Conservation (phyloP, 2,113 vertebrate species). For the Otocyon megalotis region DNA sequence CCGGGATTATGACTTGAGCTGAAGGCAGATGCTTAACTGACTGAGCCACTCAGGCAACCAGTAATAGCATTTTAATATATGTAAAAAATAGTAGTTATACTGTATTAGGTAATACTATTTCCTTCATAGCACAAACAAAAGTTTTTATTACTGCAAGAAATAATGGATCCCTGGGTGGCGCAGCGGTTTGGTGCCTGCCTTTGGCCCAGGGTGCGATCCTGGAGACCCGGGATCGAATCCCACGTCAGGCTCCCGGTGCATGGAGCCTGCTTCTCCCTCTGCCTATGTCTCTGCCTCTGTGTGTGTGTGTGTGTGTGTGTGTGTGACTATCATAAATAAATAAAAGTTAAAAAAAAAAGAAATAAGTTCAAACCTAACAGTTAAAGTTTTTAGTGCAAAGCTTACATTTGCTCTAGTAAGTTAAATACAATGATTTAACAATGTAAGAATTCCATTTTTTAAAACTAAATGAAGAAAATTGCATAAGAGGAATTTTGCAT, state of each 20-base stretch:
- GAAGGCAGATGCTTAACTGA: too few relatives aligned
- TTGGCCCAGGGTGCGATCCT: too few relatives aligned
- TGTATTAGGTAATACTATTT: background rate
- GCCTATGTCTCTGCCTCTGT: too few relatives aligned
- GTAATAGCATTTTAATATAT: background rate
- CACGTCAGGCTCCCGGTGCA: too few relatives aligned
- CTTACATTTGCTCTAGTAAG: background rate
- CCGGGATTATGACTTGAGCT: too few relatives aligned
- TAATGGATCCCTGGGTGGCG: too few relatives aligned
- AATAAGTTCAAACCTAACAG: background rate
- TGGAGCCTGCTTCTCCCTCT: too few relatives aligned
- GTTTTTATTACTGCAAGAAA: background rate
- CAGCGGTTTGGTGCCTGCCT: too few relatives aligned
- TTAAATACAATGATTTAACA: background rate
- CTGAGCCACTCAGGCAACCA: too few relatives aligned
- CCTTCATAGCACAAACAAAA: background rate
- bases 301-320: too few relatives aligned
- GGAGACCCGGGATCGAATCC: too few relatives aligned
- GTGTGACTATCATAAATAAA: too few relatives aligned
- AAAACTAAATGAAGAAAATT: background rate
- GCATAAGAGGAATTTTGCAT: background rate
- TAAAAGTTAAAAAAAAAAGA: background rate
- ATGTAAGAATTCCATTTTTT: background rate
- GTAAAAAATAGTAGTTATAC: background rate
- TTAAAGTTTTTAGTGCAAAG: background rate